Base-by-base conservation (phyloP, 2,797 vertebrate genomes). In the Linurgus olivaceus region DNA sequence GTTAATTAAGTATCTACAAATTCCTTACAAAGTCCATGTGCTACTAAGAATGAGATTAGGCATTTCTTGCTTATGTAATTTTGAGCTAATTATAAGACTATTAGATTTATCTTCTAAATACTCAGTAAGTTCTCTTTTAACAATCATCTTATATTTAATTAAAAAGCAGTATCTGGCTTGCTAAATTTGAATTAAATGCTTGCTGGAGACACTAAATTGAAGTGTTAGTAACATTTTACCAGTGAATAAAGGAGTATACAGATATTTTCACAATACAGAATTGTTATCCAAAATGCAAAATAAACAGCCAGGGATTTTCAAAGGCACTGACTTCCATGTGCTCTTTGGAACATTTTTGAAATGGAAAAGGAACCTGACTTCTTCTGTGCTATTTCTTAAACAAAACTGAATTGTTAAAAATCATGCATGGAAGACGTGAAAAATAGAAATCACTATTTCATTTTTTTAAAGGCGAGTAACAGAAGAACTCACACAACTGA, bases 51-150 rank as follows among this genome's bases (percentile, higher is more conserved):
- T 95, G 97, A 98, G 98, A 97, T 97, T 97, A 97, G 90, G 92
- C 95, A 97, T 97, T 97, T 95, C 96, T 97, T 98, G 92, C 96
- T 97, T 97, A 97, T 97, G 90, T 97, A 97, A 97, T 98, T 98
- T 97, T 95, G 87, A 97, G 93, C 95, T 98, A 98, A 98, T 98
- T 98, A 98, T 91, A 94, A 92, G 96, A 96, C 90, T 96, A 97
- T 98, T 98, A 97, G 95, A 97, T 97, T 97, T 97, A 97, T 97
- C 95, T 97, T 96, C 95, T 95, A 97, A 97, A 97, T 97, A 81
- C 80, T 97, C 92, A 96, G 82, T 96, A 97, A 97, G 57, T 97
- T 97, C 92, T 97, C 81, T 95, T 94, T 96, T 94, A 97, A 97
- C 95, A 97, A 95, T 97, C 95, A 96, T 96, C 90, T 96, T 95